Evolutionary conservation across 2,888 invertebrate genomes (phyloP).

Genomic region (Diarsia rubi): DNA sequence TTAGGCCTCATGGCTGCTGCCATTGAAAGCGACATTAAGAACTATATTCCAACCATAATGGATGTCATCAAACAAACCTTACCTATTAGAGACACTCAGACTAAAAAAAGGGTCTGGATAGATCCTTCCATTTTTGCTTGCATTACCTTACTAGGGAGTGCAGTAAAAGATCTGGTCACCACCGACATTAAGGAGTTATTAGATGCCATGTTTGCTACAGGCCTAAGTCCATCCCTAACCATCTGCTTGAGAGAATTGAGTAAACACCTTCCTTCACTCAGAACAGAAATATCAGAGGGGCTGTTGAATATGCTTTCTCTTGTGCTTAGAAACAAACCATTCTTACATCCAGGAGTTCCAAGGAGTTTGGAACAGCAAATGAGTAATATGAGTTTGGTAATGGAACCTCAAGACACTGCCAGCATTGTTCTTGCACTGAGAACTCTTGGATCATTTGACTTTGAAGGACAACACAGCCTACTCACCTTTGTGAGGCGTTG

Average conservation of each 20-base stretch:
- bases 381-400: conserved; percentile 83
- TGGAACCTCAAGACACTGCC: conserved; percentile 93
- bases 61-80: conserved; percentile 94
- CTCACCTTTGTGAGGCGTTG: conserved; percentile 98
- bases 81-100: conserved; percentile 94
- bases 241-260: conserved; percentile 97
- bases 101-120: conserved; percentile 93
- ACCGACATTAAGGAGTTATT: conserved; percentile 95
- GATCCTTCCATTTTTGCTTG: conserved; percentile 98
- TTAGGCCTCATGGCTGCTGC: conserved; percentile 97
- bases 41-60: conserved; percentile 96
- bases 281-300: conserved; percentile 97
- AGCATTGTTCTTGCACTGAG: conserved; percentile 97
- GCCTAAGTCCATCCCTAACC: conserved; percentile 97
- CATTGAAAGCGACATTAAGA: conserved; percentile 95
- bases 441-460: conserved; percentile 97
- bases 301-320: conserved; percentile 97
- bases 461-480: conserved; percentile 96
- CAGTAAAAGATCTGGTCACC: conserved; percentile 95
- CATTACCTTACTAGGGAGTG: conserved; percentile 97
- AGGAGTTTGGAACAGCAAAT: conserved; percentile 91
- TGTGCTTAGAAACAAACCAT: conserved; percentile 96
- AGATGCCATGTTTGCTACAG: conserved; percentile 98
- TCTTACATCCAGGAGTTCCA: conserved; percentile 95
- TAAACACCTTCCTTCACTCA: conserved; percentile 96